Evolutionary conservation across 2,888 invertebrate genomes (phyloP), one percentile per base, ranked within the genome.

Genomic region (Tricholauxania praeusta): DNA sequence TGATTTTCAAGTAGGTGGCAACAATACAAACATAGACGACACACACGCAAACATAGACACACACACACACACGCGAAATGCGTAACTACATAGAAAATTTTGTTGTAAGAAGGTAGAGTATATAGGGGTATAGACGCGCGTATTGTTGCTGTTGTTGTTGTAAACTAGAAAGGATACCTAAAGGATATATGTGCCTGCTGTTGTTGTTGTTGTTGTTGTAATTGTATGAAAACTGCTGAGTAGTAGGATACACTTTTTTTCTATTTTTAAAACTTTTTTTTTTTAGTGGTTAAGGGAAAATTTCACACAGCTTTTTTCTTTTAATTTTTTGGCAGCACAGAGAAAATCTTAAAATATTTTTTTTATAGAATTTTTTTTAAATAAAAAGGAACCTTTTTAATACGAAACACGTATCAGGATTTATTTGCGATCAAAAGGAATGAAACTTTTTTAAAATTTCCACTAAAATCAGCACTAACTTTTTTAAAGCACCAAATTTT

Each of bases 1-100:
- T 55, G 67, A 67, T 67, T 67, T 67, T 67, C 48, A 57, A 19
- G 67, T 47, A 67, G 67, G 67, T 55, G 67, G 67, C 66, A 66
- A 12, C 52, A 32, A 28, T 17, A 67, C 51, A 47, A 39, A 67
- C 55, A 47, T 47, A 14, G 39, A 47, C 17, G 39, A 47, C 17
- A 67, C 51, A 47, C 55, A 67, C 55, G 57, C 55, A 14, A 47
- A 47, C 12, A 12, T 28, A 60, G 28, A 39, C 60, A 39, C 10
- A 51, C 12, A 65, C 49, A 64, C 12, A 14, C 49, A 65, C 19
- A 51, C 51, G 51, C 14, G 51, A 19, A 49, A 51, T 39, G 39
- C 60, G 48, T 19, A 49, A 12, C 39, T 57, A 59, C 51, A 55
- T 48, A 57, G 49, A 49, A 19, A 19, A 12, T 19, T 48, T 57